phyloP scores from a whole-genome alignment of 2,888 invertebrate genomes.

The Dryococelus australis region DNA sequence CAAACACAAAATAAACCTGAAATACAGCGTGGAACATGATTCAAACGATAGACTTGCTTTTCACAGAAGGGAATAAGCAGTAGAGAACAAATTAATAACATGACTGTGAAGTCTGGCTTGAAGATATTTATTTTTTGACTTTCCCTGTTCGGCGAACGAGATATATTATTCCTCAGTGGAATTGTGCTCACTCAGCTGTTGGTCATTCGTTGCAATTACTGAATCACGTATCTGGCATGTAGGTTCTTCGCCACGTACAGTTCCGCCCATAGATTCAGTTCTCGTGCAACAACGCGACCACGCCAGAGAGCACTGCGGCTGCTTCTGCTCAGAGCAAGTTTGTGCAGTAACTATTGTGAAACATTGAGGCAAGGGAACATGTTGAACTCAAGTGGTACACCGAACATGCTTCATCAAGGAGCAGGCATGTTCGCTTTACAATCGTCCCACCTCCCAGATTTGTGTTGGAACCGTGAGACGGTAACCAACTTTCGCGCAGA shows the following conservation, averaged over 20 bases:
- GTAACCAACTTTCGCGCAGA: background rate
- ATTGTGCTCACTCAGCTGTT: no score
- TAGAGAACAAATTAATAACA: no score
- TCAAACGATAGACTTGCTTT: no score
- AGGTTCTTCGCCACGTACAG: background rate
- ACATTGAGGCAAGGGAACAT: background rate
- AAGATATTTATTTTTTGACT: no score
- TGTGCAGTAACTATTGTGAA: background rate
- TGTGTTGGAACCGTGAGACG: background rate
- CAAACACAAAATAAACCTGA: no score
- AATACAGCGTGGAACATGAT: no score
- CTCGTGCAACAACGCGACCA: background rate
- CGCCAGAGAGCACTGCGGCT: background rate
- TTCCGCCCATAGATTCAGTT: background rate
- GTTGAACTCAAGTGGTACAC: background rate
- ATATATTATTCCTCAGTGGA: no score
- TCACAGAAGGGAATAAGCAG: no score
- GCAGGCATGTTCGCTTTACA: background rate
- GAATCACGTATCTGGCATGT: background rate
- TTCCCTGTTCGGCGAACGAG: no score
- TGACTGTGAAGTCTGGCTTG: no score
- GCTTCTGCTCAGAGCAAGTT: background rate
- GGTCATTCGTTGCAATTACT: no score
- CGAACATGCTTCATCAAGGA: background rate
- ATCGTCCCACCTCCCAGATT: background rate